Base-by-base conservation (phyloP, 2,888 invertebrate species). In the Polymixis lichenea region DNA sequence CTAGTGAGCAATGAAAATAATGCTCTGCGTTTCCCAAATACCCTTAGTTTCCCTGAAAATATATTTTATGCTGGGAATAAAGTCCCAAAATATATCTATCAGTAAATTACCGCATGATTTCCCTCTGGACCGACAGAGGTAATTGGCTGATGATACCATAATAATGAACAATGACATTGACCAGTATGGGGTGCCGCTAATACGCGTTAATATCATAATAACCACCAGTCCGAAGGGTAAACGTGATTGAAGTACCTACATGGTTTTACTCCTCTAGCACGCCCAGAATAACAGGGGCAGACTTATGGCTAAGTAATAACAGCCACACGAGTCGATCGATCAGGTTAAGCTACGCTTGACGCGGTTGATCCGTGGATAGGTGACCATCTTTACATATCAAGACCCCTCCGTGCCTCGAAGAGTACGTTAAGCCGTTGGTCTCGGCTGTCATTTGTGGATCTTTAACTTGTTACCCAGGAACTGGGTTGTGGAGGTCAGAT, bases 31-130 rank as follows among this genome's bases (percentile, higher is more conserved):
- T 49, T n/a, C 17, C 11, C n/a, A 5, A 67, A 17, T n/a, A 53
- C 17, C 17, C 17, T 32, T 9, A 9, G 17, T 32, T 17, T 11
- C n/a, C 7, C 32, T 55, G 32, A n/a, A 49, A 46, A 28, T 22
- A 28, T 4, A 28, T 22, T 28, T 9, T 15, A 46, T 17, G 9
- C 22, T 1, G 19, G 58, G 19, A 43, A 69, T 60, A 67, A 55
- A 60, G 46, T 8, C 53, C n/a, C 32, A 73, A 51, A 82, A 77
- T 75, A 72, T 62, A 28, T 53, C 15, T 51, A 28, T 67, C 56
- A 82, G 58, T 66, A 58, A 66, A 66, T 77, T 83, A 71, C n/a
- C 3, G 1, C 22, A 51, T 61, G 72, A 83, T 83, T 83, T 83
- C 83, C 86, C 86, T 2, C 15, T 11, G 68, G 83, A 38, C 13